A percentile compares a stretch with the other conserved stretches of the same genome.
phyloP scores from a whole-genome alignment of 1,140 invertebrate genomes.

The Drosophila funebris region DNA sequence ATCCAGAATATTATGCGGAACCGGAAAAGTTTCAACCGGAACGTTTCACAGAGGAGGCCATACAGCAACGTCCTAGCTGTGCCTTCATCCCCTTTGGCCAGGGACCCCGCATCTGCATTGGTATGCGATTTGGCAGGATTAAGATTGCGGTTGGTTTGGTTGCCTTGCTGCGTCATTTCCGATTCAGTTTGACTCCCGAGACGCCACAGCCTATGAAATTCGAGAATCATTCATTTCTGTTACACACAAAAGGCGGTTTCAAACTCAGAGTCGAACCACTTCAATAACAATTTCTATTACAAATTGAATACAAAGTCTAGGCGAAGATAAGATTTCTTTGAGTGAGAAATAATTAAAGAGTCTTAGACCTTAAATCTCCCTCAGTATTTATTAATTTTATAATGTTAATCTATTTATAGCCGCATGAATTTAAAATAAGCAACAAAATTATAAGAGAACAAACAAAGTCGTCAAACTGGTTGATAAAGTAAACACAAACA shows the following conservation, averaged over 20 bases:
- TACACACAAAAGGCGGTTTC: slow-evolving; percentile 85
- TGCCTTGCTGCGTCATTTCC: slow-evolving; percentile 63
- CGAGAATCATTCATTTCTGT: slow-evolving; percentile 76
- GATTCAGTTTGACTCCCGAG: slow-evolving; percentile 49
- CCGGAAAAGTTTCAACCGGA: slow-evolving; percentile 86
- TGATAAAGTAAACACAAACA: not conserved
- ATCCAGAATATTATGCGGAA: slow-evolving; percentile 86
- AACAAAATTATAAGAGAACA: not conserved
- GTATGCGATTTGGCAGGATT: slow-evolving; percentile 78
- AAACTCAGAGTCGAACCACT: slow-evolving; percentile 84
- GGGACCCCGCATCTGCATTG: slow-evolving; percentile 87
- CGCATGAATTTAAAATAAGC: not conserved
- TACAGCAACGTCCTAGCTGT: slow-evolving; percentile 85
- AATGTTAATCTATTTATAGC: not conserved
- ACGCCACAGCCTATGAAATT: slow-evolving; percentile 32
- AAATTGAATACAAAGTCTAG: not conserved
- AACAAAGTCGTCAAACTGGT: not conserved
- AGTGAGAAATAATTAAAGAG: too few species aligned
- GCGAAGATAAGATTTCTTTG: not conserved
- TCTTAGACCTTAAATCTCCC: too few species aligned
- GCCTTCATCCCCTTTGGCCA: slow-evolving; percentile 89
- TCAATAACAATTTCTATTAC: not conserved
- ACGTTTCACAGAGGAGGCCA: slow-evolving; percentile 85
- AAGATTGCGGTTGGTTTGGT: slow-evolving; percentile 56
- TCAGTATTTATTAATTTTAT: too few species aligned